Evolutionary conservation across 2,888 invertebrate genomes (phyloP).

Genomic region (Hetaerina titia): DNA sequence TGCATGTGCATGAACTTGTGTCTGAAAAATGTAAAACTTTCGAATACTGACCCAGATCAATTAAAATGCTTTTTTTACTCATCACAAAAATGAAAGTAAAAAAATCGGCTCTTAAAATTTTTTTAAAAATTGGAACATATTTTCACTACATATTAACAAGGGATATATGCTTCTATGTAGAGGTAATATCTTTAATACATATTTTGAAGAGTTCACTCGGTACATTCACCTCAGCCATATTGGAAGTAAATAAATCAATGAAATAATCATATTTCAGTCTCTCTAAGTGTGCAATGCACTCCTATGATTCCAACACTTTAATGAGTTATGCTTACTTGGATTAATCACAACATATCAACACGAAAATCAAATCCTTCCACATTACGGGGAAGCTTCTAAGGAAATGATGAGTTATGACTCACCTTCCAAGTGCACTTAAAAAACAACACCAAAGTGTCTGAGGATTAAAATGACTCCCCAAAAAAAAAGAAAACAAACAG

Average conservation of each 20-base stretch:
- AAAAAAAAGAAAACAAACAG: background rate
- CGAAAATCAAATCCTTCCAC: background rate
- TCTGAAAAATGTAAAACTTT: background rate
- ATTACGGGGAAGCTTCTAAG: background rate
- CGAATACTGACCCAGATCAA: background rate
- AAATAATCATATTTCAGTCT: background rate
- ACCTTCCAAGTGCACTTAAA: background rate
- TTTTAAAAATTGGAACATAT: background rate
- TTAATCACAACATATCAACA: background rate
- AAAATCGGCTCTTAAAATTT: background rate
- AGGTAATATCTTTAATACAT: background rate
- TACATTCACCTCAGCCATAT: background rate
- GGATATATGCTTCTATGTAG: background rate
- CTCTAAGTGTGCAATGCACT: background rate
- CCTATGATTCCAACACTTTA: background rate
- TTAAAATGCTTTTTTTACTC: background rate
- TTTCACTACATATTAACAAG: background rate
- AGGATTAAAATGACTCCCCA: background rate
- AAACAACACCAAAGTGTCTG: background rate
- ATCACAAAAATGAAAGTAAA: background rate
- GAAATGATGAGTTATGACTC: background rate
- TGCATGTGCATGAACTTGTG: background rate
- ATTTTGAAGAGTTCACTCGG: background rate
- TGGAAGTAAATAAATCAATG: background rate
- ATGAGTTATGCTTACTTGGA: background rate